Evolutionary conservation across 2,888 invertebrate genomes (phyloP), one percentile per base, ranked within the genome.

Genomic region (Punctoribates punctum): DNA sequence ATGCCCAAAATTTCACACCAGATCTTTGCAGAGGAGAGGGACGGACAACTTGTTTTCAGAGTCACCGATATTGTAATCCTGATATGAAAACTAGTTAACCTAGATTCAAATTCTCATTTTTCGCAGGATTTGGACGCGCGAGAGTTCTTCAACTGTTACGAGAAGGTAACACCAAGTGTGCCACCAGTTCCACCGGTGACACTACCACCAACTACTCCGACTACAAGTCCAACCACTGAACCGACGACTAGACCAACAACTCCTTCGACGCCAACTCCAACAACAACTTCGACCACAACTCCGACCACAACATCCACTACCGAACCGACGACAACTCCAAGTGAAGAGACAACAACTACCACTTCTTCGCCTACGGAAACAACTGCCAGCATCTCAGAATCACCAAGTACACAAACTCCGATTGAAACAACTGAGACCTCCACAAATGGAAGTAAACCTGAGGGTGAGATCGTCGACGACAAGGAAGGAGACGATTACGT

Each of bases 111-210:
- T n/a, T n/a, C n/a, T n/a, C n/a, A n/a, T n/a, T n/a, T n/a, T n/a
- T 34, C 34, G 5, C 8, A 34, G 34, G 8, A 34, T 15, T 5
- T 34, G 2, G 65, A 65, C 8, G 65, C 65, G 11, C 11, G 65
- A 34, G 11, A 27, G n/a, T 65, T 65, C 65, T 65, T 65, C 65
- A 15, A 65, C n/a, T 65, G 65, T 65, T 57, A 57, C 17, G 65
- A 34, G n/a, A 29, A 65, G 11, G 11, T n/a, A 23, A 3, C 9
- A 20, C 23, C 8, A 15, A 51, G 51, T 8, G 6, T 34, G 5
- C 34, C 34, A 48, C 17, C 3, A 13, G 3, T 48, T 48, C 5
- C 48, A 17, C 5, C 48, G n/a, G n/a, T n/a, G n/a, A 54, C 20
- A n/a, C 15, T 17, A 13, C 48, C 48, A 15, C n/a, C 54, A 54